phyloP scores from a whole-genome alignment of 1,140 invertebrate genomes.

The Zaprionus lachaisei region DNA sequence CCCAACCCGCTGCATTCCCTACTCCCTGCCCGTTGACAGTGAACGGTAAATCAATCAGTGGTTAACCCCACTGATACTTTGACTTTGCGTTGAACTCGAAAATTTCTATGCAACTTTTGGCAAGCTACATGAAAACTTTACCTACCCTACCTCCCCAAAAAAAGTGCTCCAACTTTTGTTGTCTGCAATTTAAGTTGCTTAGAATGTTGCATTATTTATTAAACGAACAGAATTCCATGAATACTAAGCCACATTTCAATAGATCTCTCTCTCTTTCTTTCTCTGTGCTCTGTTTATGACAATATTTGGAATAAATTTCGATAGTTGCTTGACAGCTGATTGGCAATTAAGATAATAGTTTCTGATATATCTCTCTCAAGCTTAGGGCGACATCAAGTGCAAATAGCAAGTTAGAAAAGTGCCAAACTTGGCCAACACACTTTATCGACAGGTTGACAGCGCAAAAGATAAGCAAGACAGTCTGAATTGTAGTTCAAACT shows the following conservation, averaged over 20 bases:
- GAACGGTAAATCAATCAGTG: slow-evolving; percentile 56
- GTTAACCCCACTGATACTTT: slow-evolving; percentile 44
- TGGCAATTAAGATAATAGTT: slow-evolving; percentile 2
- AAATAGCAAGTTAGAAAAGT: neutral
- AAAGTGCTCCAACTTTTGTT: neutral
- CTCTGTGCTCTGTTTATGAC: neutral
- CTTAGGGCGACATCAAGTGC: neutral
- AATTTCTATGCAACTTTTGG: slow-evolving; percentile 42
- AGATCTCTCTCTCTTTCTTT: neutral
- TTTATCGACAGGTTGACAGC: neutral
- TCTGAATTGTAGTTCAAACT: neutral
- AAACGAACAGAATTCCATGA: neutral
- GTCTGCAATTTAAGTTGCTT: neutral
- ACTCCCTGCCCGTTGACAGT: slow-evolving; percentile 5
- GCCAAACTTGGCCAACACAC: neutral
- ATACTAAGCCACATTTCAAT: neutral
- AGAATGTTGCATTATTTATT: neutral
- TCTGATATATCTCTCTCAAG: neutral
- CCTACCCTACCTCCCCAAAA: too few relatives aligned
- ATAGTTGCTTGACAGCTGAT: neutral
- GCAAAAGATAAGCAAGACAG: neutral
- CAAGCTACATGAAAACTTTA: neutral
- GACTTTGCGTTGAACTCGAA: slow-evolving; percentile 37
- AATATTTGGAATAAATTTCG: neutral
- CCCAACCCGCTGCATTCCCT: neutral